phyloP scores from a whole-genome alignment of 2,888 invertebrate species.

The Trachelus troglodyta region DNA sequence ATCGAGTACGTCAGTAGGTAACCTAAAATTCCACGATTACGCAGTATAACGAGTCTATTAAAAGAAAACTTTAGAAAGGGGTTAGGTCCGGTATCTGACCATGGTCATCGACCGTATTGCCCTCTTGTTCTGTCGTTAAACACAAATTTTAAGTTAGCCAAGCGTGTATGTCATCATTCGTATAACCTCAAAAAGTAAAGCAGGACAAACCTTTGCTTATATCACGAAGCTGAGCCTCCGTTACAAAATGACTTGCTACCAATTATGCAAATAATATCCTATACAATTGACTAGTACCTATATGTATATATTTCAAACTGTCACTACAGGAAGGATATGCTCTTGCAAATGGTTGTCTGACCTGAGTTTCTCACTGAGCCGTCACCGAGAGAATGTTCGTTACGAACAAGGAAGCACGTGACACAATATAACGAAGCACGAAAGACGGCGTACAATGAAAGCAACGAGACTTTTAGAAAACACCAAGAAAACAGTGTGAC shows the following conservation, averaged over 20 bases:
- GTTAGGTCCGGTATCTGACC: background rate
- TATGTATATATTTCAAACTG: background rate
- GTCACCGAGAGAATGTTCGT: background rate
- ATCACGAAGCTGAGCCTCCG: background rate
- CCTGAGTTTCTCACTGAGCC: background rate
- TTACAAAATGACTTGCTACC: background rate
- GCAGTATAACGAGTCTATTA: background rate
- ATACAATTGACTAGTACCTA: background rate
- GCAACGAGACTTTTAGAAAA: background rate
- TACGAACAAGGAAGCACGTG: background rate
- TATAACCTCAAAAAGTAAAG: background rate
- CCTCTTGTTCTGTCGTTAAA: background rate
- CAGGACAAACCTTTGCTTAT: background rate
- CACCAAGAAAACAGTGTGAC: background rate
- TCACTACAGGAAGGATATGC: background rate
- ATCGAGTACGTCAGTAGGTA: background rate
- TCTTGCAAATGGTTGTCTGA: background rate
- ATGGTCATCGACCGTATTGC: background rate
- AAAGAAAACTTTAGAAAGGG: background rate
- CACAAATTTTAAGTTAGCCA: background rate
- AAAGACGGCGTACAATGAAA: background rate
- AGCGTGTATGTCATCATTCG: background rate
- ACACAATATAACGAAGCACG: background rate
- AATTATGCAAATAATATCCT: background rate
- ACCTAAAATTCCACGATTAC: background rate